phyloP scores from a whole-genome alignment of 2,888 invertebrate genomes.

The Cephus spinipes region DNA sequence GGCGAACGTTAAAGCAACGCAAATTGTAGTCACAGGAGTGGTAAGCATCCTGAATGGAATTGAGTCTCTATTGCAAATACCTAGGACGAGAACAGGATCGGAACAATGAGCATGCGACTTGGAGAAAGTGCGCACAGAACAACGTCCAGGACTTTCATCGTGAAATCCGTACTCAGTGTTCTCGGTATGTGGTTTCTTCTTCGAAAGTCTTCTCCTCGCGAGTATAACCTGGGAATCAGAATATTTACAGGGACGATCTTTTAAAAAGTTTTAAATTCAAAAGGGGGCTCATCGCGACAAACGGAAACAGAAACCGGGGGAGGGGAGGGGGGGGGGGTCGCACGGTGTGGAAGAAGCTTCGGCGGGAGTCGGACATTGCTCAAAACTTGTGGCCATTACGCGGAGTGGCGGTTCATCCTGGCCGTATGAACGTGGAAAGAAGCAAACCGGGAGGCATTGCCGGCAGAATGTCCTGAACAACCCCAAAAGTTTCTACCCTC shows the following conservation, averaged over 20 bases:
- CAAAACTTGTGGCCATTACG: slow-evolving; percentile 53
- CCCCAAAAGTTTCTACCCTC: slow-evolving; percentile 30
- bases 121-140: too few relatives aligned
- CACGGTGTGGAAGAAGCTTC: slow-evolving; percentile 12
- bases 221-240: slow-evolving; percentile 16
- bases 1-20: too few relatives aligned
- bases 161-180: too few relatives aligned
- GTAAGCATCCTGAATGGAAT: too few relatives aligned
- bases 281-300: background rate
- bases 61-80: too few relatives aligned
- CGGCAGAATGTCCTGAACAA: slow-evolving; percentile 26
- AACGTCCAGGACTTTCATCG: too few relatives aligned
- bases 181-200: too few relatives aligned
- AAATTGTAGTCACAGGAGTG: too few relatives aligned
- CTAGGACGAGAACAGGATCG: too few relatives aligned
- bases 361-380: slow-evolving; percentile 43
- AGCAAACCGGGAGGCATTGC: background rate
- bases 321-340: background rate
- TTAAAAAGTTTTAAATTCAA: slow-evolving; percentile 43
- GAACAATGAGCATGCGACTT: too few relatives aligned
- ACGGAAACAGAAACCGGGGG: slow-evolving; percentile 15
- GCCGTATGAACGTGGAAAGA: background rate
- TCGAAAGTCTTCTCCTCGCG: too few relatives aligned
- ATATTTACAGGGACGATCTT: slow-evolving; percentile 46
- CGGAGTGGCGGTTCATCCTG: slow-evolving; percentile 33